phyloP scores from a whole-genome alignment of 2,888 invertebrate species.

The Nomada hirtipes region DNA sequence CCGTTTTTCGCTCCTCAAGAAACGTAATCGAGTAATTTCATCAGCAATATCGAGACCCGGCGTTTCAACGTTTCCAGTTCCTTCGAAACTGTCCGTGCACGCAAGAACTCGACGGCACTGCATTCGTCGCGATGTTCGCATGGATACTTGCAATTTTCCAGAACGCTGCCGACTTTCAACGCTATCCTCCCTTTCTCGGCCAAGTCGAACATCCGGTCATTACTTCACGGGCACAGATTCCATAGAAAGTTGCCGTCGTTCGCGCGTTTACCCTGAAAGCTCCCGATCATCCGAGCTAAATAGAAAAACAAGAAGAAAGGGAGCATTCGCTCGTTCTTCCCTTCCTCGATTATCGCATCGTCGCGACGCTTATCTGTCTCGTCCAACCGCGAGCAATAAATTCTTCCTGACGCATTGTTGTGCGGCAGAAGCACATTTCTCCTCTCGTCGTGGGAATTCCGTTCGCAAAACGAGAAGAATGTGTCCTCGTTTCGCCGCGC shows the following conservation, averaged over 20 bases:
- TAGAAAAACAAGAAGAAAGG: background rate
- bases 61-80: slow-evolving; percentile 4
- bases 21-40: slow-evolving; percentile 8
- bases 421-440: slow-evolving; percentile 3
- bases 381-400: slow-evolving; percentile 1
- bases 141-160: slow-evolving; percentile 8
- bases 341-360: background rate
- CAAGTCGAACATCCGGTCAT: background rate
- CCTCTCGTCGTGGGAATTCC: background rate
- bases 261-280: background rate
- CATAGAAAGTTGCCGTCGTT: slow-evolving; percentile 6
- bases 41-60: background rate
- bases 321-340: background rate
- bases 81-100: no score
- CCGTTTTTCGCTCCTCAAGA: background rate
- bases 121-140: background rate
- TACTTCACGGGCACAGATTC: slow-evolving; percentile 12
- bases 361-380: background rate
- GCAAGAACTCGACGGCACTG: background rate
- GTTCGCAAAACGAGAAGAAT: slow-evolving; percentile 8
- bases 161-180: background rate
- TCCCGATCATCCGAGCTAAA: background rate
- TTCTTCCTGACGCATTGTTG: slow-evolving; percentile 16
- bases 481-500: slow-evolving; percentile 16
- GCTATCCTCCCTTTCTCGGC: background rate